Conservation (phyloP, 1,140 invertebrate genomes). For the Nebria ingens region DNA sequence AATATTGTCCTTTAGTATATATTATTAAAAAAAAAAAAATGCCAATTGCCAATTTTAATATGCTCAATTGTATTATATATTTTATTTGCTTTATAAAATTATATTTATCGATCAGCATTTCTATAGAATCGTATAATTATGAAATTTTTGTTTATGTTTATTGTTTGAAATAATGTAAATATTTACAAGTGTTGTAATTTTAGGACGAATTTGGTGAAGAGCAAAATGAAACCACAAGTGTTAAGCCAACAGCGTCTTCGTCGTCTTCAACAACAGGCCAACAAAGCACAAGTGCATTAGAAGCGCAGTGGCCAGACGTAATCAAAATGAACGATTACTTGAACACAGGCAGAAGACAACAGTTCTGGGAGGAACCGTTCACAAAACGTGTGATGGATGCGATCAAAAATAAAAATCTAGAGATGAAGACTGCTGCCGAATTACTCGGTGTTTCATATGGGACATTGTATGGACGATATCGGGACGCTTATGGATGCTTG, state of each 20-base stretch:
- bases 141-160: no score
- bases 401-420: constrained; percentile 78
- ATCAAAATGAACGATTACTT: constrained; percentile 83
- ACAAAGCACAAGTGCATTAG: constrained; percentile 31
- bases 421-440: constrained; percentile 88
- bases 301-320: constrained; percentile 60
- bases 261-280: constrained; percentile 33
- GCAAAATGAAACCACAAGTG: no score
- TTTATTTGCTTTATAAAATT: background rate
- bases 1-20: background rate
- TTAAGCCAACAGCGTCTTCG: constrained; percentile 19
- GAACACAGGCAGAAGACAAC: constrained; percentile 70
- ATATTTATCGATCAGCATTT: no score
- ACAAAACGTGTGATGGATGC: constrained; percentile 77
- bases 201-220: no score
- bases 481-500: constrained; percentile 78
- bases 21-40: no score
- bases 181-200: no score
- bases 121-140: no score
- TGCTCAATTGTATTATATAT: no score
- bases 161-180: no score
- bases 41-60: no score
- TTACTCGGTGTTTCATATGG: constrained; percentile 80
- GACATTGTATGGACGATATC: constrained; percentile 75
- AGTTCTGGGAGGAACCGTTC: constrained; percentile 84